Conservation (phyloP, 2,113 vertebrate genomes). For the Rostratula benghalensis region DNA sequence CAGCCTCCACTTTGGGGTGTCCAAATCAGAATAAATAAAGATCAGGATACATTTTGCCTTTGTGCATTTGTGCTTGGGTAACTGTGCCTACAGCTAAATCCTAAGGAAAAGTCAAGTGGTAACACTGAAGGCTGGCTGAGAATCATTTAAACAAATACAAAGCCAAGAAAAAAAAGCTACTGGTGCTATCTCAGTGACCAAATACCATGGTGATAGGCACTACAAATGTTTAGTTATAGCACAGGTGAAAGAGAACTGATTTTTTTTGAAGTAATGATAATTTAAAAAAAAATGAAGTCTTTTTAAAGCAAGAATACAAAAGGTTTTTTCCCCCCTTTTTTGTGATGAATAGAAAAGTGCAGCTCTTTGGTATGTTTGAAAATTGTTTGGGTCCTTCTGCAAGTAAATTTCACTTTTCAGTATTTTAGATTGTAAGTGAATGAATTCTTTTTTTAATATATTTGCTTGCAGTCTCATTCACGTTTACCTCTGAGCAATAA, state of each 20-base stretch:
- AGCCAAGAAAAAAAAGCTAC: neutral
- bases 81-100: neutral
- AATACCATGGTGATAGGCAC: neutral
- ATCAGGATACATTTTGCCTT: neutral
- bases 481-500: neutral
- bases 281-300: neutral
- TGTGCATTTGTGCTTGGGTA: neutral
- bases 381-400: neutral
- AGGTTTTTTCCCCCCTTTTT: neutral
- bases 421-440: neutral
- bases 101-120: neutral
- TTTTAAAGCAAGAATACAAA: neutral
- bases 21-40: slow-evolving; percentile 12
- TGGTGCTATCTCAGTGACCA: neutral
- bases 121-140: neutral
- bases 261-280: neutral
- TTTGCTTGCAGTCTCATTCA: neutral
- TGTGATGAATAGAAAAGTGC: neutral
- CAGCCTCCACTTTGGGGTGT: neutral
- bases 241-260: neutral
- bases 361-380: neutral
- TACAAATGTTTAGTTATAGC: neutral
- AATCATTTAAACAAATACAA: neutral
- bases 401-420: neutral
- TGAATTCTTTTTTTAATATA: neutral